Conservation (phyloP, 2,113 vertebrate species). For the Ailuropoda melanoleuca region DNA sequence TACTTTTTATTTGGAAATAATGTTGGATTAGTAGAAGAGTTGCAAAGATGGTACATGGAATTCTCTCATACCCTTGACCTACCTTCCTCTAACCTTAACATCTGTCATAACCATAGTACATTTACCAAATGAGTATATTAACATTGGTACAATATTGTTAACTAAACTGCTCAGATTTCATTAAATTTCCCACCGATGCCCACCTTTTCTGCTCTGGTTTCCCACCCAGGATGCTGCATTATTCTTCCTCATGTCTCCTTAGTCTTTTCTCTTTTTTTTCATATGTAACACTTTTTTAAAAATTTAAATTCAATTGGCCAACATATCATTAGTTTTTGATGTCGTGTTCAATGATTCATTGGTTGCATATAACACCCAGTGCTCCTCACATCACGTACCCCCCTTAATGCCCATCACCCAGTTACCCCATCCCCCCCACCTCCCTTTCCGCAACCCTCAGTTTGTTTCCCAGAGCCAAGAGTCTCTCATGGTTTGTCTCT, state of each 20-base stretch:
- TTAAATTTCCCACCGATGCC: neutral
- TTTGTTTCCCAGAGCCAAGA: neutral
- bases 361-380: neutral
- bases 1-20: neutral
- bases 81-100: fast-evolving
- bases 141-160: neutral
- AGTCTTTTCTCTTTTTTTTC: neutral
- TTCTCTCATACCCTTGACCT: neutral
- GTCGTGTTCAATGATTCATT: too few relatives aligned
- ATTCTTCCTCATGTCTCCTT: neutral
- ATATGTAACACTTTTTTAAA: too few relatives aligned
- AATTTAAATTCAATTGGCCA: too few relatives aligned
- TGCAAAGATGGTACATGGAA: neutral
- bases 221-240: too few relatives aligned
- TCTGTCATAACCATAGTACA: neutral
- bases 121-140: neutral
- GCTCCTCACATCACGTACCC: neutral
- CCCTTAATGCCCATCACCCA: neutral
- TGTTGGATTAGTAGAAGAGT: neutral
- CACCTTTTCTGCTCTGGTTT: neutral
- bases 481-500: neutral
- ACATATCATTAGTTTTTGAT: too few relatives aligned
- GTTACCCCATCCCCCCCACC: neutral
- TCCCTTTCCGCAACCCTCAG: neutral
- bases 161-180: neutral